phyloP scores from a whole-genome alignment of 2,113 vertebrate species.

The Etheostoma cragini region DNA sequence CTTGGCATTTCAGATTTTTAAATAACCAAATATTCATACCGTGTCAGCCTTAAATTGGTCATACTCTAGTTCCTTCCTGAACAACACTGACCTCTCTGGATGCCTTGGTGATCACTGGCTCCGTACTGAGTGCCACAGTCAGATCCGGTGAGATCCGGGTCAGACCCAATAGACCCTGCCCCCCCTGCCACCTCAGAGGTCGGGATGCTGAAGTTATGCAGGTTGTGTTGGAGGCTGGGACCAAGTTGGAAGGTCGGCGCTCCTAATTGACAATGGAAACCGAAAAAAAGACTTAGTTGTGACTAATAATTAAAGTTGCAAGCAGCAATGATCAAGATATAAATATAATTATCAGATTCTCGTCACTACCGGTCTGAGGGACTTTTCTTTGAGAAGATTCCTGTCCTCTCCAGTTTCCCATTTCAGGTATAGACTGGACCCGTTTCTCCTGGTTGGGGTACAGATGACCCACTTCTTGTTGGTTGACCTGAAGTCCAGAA shows the following conservation, averaged over 20 bases:
- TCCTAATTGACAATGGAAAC: not conserved
- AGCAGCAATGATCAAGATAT: no score
- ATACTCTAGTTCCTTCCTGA: no score
- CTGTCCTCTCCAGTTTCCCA: not conserved
- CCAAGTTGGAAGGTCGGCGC: not conserved
- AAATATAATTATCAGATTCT: no score
- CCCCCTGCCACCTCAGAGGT: not conserved
- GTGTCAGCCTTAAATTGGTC: no score
- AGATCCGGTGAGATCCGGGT: not conserved
- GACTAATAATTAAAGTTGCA: no score
- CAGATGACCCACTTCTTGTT: not conserved
- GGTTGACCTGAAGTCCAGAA: constrained; percentile 5
- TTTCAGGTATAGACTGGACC: not conserved
- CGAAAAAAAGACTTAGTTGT: not conserved
- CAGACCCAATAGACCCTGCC: not conserved
- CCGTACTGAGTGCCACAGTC: constrained; percentile 1
- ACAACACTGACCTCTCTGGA: constrained; percentile 20
- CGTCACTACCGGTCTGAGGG: constrained; percentile 17
- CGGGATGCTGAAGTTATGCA: not conserved
- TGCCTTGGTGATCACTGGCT: constrained; percentile 55
- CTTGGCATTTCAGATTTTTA: no score
- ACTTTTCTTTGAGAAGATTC: not conserved
- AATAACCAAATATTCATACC: no score
- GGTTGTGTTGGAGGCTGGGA: not conserved
- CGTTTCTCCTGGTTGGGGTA: not conserved